Evolutionary conservation across 2,113 vertebrate genomes (phyloP).

Genomic region (Oceanites oceanicus): DNA sequence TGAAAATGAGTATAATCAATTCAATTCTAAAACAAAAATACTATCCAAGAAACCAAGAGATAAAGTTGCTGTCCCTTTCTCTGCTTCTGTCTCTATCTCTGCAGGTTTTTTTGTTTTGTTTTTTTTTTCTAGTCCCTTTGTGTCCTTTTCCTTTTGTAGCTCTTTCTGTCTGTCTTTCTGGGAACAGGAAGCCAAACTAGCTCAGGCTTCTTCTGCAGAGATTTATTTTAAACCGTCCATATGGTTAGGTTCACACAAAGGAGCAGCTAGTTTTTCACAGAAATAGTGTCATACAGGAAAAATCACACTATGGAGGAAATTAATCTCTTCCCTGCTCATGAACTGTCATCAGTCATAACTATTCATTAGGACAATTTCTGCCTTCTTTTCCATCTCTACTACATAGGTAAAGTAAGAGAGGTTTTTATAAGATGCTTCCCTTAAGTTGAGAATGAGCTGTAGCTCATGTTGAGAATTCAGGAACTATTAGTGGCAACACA

Average conservation of each 20-base stretch:
- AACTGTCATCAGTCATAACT: background rate
- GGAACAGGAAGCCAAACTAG: background rate
- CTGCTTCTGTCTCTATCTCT: background rate
- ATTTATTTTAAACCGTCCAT: background rate
- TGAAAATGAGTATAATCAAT: background rate
- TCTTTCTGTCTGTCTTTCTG: background rate
- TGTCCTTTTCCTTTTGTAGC: background rate
- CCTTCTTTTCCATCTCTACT: background rate
- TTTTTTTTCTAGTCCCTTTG: background rate
- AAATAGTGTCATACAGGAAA: background rate
- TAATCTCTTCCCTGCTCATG: background rate
- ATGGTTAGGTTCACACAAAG: background rate
- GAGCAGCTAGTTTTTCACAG: background rate
- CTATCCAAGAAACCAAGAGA: background rate
- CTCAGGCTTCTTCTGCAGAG: background rate
- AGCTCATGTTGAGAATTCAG: background rate
- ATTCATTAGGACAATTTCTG: background rate
- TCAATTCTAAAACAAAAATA: background rate
- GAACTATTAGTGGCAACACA: background rate
- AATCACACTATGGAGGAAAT: background rate
- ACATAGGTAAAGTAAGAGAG: background rate
- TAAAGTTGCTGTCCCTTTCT: background rate
- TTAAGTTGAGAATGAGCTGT: background rate
- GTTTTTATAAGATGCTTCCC: background rate
- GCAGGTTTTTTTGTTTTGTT: background rate